Evolutionary conservation across 2,888 invertebrate genomes (phyloP).

Genomic region (Arctia plantaginis): DNA sequence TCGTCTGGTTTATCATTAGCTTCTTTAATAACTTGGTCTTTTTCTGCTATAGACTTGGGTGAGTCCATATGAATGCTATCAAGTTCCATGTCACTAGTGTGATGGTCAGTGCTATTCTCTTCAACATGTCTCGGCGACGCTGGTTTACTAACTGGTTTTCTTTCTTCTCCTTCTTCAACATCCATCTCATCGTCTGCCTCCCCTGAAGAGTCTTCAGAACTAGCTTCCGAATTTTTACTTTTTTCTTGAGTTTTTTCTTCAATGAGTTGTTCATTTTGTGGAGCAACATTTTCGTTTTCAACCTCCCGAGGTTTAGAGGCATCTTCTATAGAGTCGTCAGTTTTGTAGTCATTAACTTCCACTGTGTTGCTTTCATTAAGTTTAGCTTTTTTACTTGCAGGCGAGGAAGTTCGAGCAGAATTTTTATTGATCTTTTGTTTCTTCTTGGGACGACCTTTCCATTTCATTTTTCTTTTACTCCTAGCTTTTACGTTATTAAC

Average conservation of each 20-base stretch:
- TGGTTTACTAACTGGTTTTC: slow-evolving; percentile 74
- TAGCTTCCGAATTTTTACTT: slow-evolving; percentile 79
- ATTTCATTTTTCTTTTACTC: slow-evolving; percentile 81
- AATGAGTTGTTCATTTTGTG: slow-evolving; percentile 49
- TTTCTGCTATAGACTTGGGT: slow-evolving; percentile 77
- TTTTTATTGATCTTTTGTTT: slow-evolving; percentile 65
- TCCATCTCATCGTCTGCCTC: slow-evolving; percentile 90
- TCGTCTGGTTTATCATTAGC: slow-evolving; percentile 63
- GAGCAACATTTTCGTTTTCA: slow-evolving; percentile 44
- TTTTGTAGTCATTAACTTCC: slow-evolving; percentile 64
- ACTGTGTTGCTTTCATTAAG: slow-evolving; percentile 56
- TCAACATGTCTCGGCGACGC: slow-evolving; percentile 71
- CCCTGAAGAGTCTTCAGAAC: slow-evolving; percentile 88
- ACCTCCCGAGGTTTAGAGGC: slow-evolving; percentile 46
- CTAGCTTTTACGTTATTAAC: slow-evolving; percentile 63
- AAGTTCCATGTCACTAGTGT: slow-evolving; percentile 84
- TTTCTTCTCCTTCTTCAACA: slow-evolving; percentile 86
- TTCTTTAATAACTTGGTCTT: slow-evolving; percentile 76
- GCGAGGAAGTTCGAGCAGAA: slow-evolving; percentile 57
- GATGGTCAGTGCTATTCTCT: slow-evolving; percentile 80
- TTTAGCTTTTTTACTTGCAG: slow-evolving; percentile 73
- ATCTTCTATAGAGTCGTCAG: slow-evolving; percentile 69
- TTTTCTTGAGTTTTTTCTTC: slow-evolving; percentile 68
- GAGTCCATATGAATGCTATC: slow-evolving; percentile 84
- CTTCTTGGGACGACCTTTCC: slow-evolving; percentile 82